Evolutionary conservation across 2,888 invertebrate species (phyloP).

Genomic region (Phorcus lineatus): DNA sequence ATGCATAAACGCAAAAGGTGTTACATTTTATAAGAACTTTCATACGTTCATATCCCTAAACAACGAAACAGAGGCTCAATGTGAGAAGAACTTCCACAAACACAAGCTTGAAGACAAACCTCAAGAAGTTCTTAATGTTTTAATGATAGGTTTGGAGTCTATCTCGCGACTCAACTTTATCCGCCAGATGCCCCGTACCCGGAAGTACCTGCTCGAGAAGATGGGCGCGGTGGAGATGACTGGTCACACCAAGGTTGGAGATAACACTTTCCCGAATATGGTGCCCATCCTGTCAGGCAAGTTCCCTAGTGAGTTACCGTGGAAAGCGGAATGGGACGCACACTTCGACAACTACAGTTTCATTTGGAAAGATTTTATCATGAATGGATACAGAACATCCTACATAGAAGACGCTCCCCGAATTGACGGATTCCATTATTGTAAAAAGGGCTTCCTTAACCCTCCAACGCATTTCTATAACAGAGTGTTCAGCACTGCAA

Average conservation of each 20-base stretch:
- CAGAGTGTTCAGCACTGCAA: constrained; percentile 83
- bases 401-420: constrained; percentile 87
- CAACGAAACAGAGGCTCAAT: not conserved
- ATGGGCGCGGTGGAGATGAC: constrained; percentile 85
- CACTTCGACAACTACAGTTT: constrained; percentile 79
- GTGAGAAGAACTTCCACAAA: not conserved
- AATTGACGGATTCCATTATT: constrained; percentile 87
- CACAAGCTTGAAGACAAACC: constrained; percentile 15
- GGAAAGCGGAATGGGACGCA: not conserved
- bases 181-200: constrained; percentile 85
- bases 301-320: constrained; percentile 33
- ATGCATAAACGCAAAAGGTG: constrained; percentile 34
- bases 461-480: constrained; percentile 90
- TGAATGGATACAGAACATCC: constrained; percentile 84
- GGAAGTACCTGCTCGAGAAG: constrained; percentile 79
- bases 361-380: constrained; percentile 87
- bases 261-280: constrained; percentile 93
- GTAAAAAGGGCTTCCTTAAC: constrained; percentile 83
- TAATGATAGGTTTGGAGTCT: constrained; percentile 90
- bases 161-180: constrained; percentile 89
- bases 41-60: constrained; percentile 43
- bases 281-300: constrained; percentile 82
- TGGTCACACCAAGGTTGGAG: constrained; percentile 94
- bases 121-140: constrained; percentile 79
- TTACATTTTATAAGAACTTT: constrained; percentile 48